These are phyloP conservation scores for Phenacoccus solenopsis DNA, from an alignment of 1,140 invertebrate genomes.

Conservation along the genomic window DNA sequence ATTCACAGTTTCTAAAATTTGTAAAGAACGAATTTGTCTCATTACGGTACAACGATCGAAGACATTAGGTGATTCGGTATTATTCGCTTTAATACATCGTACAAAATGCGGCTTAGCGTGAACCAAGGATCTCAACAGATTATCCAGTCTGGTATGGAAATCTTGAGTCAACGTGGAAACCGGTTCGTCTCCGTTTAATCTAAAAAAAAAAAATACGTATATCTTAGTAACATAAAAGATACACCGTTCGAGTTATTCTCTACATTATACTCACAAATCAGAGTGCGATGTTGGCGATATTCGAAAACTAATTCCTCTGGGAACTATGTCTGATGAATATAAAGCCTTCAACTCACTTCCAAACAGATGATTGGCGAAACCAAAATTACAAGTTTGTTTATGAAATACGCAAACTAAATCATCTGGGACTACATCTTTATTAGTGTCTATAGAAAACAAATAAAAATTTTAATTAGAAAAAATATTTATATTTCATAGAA, in stretches of 20 bases:
- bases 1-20: slow-evolving; percentile 88
- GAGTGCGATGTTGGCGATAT: slow-evolving; percentile 84
- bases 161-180: slow-evolving; percentile 86
- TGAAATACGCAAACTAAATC: slow-evolving; percentile 86
- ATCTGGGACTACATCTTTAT: slow-evolving; percentile 81
- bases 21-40: slow-evolving; percentile 73
- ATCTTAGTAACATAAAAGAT: neutral
- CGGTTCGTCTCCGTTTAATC: slow-evolving; percentile 72
- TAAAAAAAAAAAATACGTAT: slow-evolving; percentile 29
- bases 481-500: too few species aligned
- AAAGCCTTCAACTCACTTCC: slow-evolving; percentile 80
- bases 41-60: slow-evolving; percentile 72
- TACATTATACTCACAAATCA: slow-evolving; percentile 53
- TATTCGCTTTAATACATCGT: slow-evolving; percentile 76
- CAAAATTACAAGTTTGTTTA: slow-evolving; percentile 84
- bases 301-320: slow-evolving; percentile 68
- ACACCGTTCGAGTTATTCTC: too few species aligned
- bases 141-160: slow-evolving; percentile 85
- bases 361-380: slow-evolving; percentile 88
- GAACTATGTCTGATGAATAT: slow-evolving; percentile 65
- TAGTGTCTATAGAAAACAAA: slow-evolving; percentile 49
- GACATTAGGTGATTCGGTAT: slow-evolving; percentile 55
- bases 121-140: slow-evolving; percentile 76
- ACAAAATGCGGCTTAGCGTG: slow-evolving; percentile 90
- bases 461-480: neutral